Base-by-base conservation (phyloP, 2,888 invertebrate species). In the Pseudococcus longispinus region DNA sequence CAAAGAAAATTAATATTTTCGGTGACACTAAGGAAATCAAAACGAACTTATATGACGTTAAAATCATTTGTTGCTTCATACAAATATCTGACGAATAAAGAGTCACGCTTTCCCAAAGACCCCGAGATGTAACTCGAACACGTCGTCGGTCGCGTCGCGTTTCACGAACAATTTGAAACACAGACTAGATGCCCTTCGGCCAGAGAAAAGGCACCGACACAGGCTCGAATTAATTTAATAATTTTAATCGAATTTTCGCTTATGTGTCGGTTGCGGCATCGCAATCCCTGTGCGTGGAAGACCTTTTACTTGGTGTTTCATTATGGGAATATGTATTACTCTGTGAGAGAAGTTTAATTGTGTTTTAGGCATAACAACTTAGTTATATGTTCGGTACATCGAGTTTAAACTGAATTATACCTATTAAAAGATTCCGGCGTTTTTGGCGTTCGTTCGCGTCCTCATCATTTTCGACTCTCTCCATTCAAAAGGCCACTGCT, bases 221-320 rank as follows among this genome's bases (percentile, higher is more conserved):
- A 29, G 70, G 70, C n/a, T 70, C 29, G 70, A 70, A 70, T 70
- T 70, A 70, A 70, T 70, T 70, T 70, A 70, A 70, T 70, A 70
- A 70, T 8, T 70, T 70, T 70, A 70, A 70, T 70, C 70, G 70
- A 70, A 70, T 70, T 70, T 70, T 70, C 70, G 70, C 70, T 70
- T 70, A 70, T 70, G 70, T 70, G 70, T 70, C 70, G 29, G 29
- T 29, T 18, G 15, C 9, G 60, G 60, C 70, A n/a, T n/a, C n/a
- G n/a, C n/a, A 70, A 70, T 70, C 70, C 70, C 70, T 70, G 29
- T 29, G 70, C 70, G 29, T 29, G 70, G 29, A 70, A 70, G 70
- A 70, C 70, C 70, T 70, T 70, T 70, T 29, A 29, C 70, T 29
- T 70, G 70, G 37, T 20, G 70, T 70, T 70, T 65, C 65, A 65